Percentiles rank a stretch among this genome's conserved stretches.
Conservation (phyloP, 2,797 vertebrate species). For the Paguma larvata region DNA sequence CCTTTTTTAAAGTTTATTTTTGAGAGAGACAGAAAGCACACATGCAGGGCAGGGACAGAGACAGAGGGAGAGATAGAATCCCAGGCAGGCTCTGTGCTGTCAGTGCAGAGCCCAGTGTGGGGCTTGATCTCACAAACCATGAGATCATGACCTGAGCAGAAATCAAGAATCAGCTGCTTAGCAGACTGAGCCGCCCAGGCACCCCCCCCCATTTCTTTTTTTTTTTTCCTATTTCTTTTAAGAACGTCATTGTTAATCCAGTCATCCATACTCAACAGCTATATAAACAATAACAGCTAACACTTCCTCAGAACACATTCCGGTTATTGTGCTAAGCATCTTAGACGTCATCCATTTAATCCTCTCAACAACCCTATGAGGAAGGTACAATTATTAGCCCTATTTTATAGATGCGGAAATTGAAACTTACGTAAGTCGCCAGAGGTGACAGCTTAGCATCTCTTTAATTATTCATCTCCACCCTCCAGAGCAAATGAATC, state of each 20-base stretch:
- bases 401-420: constrained; percentile 47
- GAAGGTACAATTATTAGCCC: constrained; percentile 29
- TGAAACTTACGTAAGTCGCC: constrained; percentile 26
- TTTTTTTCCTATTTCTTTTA: background rate
- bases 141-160: no score
- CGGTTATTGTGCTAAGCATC: background rate
- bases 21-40: no score
- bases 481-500: background rate
- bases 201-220: no score
- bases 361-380: background rate
- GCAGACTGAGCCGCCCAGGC: no score
- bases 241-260: background rate
- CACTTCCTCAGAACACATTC: constrained; percentile 31
- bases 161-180: no score
- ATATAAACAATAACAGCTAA: constrained; percentile 22
- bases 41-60: no score
- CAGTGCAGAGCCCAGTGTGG: no score
- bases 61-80: no score
- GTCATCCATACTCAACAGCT: background rate
- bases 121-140: no score
- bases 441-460: constrained; percentile 11
- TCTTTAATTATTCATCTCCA: constrained; percentile 33
- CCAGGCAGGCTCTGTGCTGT: no score
- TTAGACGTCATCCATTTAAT: background rate
- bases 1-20: no score